Evolutionary conservation across 2,113 vertebrate species (phyloP).

Genomic region (Ancistrus triradiatus): DNA sequence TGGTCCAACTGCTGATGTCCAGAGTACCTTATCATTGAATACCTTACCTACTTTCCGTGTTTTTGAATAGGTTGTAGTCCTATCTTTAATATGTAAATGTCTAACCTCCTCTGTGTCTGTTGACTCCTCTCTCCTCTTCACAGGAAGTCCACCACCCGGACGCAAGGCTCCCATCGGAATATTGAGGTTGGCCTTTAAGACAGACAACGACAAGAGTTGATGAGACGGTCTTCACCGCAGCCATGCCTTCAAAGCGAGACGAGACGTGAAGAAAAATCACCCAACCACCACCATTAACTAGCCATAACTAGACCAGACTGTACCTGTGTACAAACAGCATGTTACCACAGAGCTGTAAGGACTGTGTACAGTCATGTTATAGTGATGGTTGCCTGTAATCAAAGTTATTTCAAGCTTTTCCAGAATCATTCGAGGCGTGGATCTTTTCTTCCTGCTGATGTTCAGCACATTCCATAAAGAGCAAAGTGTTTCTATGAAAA

Average conservation of each 20-base stretch:
- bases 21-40: no score
- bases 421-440: constrained; percentile 39
- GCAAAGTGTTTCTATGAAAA: constrained; percentile 54
- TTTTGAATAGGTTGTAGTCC: no score
- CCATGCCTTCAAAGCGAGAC: not conserved
- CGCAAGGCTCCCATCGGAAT: constrained; percentile 97
- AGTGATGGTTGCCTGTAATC: not conserved
- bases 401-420: not conserved
- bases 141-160: constrained; percentile 92
- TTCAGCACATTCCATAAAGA: constrained; percentile 44
- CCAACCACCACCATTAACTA: not conserved
- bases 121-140: constrained; percentile 86
- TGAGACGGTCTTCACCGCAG: constrained; percentile 37
- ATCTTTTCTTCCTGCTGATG: constrained; percentile 42
- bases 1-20: no score
- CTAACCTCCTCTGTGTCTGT: constrained; percentile 83
- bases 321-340: no score
- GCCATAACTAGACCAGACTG: no score
- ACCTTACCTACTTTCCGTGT: no score
- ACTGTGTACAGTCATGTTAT: no score
- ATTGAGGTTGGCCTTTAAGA: constrained; percentile 91
- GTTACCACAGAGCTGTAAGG: no score
- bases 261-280: not conserved
- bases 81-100: not conserved
- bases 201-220: constrained; percentile 48